Percentiles rank a stretch among this genome's conserved stretches.
phyloP scores from a whole-genome alignment of 2,888 invertebrate species.

The Eretmocerus hayati region DNA sequence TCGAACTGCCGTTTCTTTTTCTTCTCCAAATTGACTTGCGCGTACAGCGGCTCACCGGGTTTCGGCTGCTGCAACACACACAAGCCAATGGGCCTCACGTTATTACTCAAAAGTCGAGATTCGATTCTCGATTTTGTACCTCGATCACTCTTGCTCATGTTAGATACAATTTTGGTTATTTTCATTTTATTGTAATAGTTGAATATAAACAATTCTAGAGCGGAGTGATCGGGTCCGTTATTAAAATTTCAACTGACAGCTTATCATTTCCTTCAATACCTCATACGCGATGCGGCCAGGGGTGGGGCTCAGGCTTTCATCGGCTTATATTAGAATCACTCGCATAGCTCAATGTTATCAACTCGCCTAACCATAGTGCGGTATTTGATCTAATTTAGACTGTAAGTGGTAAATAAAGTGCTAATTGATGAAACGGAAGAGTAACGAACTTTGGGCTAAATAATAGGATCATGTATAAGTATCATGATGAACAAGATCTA shows the following conservation, averaged over 20 bases:
- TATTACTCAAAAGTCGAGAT: too few relatives aligned
- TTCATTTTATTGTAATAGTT: too few relatives aligned
- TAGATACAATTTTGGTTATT: too few relatives aligned
- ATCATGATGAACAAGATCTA: conserved; percentile 16
- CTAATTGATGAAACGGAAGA: conserved; percentile 6
- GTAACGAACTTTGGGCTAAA: conserved; percentile 14
- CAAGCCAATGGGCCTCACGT: conserved; percentile 32
- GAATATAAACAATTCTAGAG: too few relatives aligned
- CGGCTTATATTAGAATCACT: conserved; percentile 3
- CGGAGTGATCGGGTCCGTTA: too few relatives aligned
- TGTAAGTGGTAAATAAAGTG: background rate
- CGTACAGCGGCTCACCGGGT: conserved; percentile 57
- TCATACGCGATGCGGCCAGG: conserved; percentile 12
- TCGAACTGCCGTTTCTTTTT: conserved; percentile 52
- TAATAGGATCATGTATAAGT: conserved; percentile 13
- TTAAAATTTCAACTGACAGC: too few relatives aligned
- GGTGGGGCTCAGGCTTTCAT: conserved; percentile 17
- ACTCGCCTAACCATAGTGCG: conserved; percentile 22
- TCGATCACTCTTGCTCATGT: too few relatives aligned
- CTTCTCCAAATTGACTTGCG: conserved; percentile 59
- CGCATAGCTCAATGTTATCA: too few relatives aligned
- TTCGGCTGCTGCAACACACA: conserved; percentile 49
- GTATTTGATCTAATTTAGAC: background rate
- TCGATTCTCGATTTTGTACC: too few relatives aligned
- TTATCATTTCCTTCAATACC: too few relatives aligned